These are phyloP conservation scores for Nasonovia ribisnigri DNA, from an alignment of 2,888 invertebrate genomes.

Conservation along the genomic window DNA sequence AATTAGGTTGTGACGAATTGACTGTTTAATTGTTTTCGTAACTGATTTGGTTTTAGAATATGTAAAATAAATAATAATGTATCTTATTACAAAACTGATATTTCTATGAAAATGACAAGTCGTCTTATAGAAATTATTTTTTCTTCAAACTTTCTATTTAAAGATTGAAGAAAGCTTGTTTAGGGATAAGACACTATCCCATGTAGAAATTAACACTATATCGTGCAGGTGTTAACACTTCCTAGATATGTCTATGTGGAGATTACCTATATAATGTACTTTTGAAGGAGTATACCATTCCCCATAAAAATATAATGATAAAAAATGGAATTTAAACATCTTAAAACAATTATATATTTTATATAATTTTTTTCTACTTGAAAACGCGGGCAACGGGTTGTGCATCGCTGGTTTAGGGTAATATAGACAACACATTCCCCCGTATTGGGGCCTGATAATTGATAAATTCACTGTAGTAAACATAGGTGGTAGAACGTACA, in stretches of 20 bases:
- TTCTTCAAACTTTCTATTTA: background rate
- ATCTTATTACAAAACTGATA: no score
- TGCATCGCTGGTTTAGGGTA: background rate
- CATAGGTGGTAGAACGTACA: background rate
- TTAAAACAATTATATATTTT: background rate
- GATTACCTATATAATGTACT: background rate
- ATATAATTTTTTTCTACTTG: background rate
- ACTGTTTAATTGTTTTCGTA: no score
- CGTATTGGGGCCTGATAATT: background rate
- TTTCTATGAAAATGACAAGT: no score
- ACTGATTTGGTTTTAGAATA: no score
- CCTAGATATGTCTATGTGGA: no score
- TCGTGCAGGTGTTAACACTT: no score
- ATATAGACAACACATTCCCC: background rate
- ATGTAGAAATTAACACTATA: background rate
- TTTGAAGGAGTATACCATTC: background rate
- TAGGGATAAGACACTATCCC: background rate
- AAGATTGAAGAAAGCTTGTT: background rate
- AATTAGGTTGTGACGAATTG: no score
- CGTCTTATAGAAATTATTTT: background rate
- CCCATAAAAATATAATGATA: background rate
- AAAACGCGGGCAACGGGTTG: background rate
- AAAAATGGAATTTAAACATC: background rate
- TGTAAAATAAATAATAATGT: no score
- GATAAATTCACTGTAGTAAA: background rate